Percentiles rank a stretch among this genome's conserved stretches.
phyloP scores from a whole-genome alignment of 2,797 vertebrate genomes.

The Alfaro cultratus region DNA sequence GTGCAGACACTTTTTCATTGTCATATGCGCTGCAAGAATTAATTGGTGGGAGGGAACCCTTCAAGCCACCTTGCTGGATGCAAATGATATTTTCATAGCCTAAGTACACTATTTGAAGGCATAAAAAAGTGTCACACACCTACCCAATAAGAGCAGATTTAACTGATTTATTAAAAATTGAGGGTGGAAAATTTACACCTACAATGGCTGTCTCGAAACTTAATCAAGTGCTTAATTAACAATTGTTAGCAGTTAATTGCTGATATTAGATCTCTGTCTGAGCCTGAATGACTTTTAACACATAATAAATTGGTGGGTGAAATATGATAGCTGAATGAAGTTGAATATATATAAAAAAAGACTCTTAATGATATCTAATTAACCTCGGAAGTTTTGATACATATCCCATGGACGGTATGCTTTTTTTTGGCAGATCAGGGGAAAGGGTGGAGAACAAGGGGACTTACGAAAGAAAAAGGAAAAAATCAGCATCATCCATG shows the following conservation, averaged over 20 bases:
- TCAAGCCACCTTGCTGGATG: slow-evolving; percentile 78
- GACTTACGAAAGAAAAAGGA: neutral
- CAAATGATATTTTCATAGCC: slow-evolving; percentile 90
- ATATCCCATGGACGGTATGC: neutral
- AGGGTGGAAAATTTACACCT: slow-evolving; percentile 41
- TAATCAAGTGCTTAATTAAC: slow-evolving; percentile 69
- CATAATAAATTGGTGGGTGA: slow-evolving; percentile 59
- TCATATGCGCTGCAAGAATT: slow-evolving; percentile 83
- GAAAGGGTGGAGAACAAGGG: neutral
- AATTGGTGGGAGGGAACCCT: slow-evolving; percentile 82
- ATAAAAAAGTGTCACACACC: slow-evolving; percentile 70
- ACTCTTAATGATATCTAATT: slow-evolving; percentile 65
- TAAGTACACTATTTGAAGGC: slow-evolving; percentile 87
- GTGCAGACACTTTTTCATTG: slow-evolving; percentile 84
- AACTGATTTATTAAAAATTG: slow-evolving; percentile 52
- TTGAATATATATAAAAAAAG: slow-evolving; percentile 48
- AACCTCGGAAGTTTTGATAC: slow-evolving; percentile 54
- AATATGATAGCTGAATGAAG: slow-evolving; percentile 59
- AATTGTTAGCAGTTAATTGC: slow-evolving; percentile 64
- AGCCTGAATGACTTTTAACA: slow-evolving; percentile 56
- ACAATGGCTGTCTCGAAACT: slow-evolving; percentile 44
- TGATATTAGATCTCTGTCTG: slow-evolving; percentile 48
- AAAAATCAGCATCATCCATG: neutral
- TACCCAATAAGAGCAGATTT: slow-evolving; percentile 47
- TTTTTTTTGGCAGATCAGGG: neutral